Percentiles rank a stretch among this genome's conserved stretches.
Evolutionary conservation across 2,888 invertebrate species (phyloP).

Genomic region (Boloria selene): DNA sequence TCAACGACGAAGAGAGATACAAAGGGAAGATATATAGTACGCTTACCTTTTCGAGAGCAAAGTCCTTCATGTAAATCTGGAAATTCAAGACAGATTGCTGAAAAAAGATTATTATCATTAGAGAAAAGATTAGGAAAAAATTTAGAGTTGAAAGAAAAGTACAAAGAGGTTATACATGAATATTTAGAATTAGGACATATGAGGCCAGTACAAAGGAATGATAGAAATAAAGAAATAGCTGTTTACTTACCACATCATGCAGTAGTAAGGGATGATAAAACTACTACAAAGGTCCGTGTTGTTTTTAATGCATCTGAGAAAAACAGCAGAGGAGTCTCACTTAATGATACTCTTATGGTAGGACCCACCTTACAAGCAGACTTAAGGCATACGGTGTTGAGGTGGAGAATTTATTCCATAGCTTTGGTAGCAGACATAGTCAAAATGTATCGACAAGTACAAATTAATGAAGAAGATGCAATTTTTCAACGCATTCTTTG

Average conservation of each 20-base stretch:
- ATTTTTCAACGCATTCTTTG: slow-evolving; percentile 28
- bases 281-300: slow-evolving; percentile 31
- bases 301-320: slow-evolving; percentile 39
- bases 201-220: slow-evolving; percentile 20
- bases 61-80: no score
- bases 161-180: slow-evolving; percentile 37
- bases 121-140: no score
- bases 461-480: slow-evolving; percentile 20
- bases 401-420: no score
- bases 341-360: slow-evolving; percentile 41
- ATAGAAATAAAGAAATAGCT: slow-evolving; percentile 21
- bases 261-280: slow-evolving; percentile 39
- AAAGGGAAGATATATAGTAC: no score
- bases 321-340: slow-evolving; percentile 30
- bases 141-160: no score
- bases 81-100: no score
- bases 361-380: slow-evolving; percentile 45
- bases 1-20: no score
- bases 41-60: no score
- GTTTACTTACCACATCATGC: slow-evolving; percentile 48
- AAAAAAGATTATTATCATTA: no score
- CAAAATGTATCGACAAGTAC: slow-evolving; percentile 29
- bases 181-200: slow-evolving; percentile 41
- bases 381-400: slow-evolving; percentile 12
- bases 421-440: slow-evolving; percentile 15